Conservation (phyloP, 2,113 vertebrate genomes). For the Dermatemys mawii region DNA sequence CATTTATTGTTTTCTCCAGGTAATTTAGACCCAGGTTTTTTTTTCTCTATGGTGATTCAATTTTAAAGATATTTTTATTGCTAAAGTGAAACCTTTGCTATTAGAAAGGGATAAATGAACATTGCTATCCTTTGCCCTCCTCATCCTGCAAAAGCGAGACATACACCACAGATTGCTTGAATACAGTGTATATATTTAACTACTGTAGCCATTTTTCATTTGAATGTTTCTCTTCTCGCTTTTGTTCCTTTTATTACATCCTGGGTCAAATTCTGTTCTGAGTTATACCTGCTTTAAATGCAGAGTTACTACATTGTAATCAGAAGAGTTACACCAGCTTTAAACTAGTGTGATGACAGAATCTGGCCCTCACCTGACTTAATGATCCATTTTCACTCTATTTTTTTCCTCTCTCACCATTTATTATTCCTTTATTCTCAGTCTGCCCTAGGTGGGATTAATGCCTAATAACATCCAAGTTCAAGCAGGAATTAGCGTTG, state of each 20-base stretch:
- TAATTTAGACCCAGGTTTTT: neutral
- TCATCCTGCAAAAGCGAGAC: neutral
- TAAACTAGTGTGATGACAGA: neutral
- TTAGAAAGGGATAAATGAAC: neutral
- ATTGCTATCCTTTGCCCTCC: neutral
- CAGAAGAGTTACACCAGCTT: neutral
- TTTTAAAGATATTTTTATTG: neutral
- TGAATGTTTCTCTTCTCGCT: neutral
- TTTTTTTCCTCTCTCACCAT: too few species aligned
- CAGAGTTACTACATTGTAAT: neutral
- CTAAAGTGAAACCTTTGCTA: fast-evolving
- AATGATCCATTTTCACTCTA: too few species aligned
- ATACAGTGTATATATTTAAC: neutral
- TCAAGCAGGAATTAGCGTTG: too few species aligned
- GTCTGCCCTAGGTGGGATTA: too few species aligned
- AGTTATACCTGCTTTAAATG: neutral
- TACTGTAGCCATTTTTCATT: neutral
- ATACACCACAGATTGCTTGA: fast-evolving
- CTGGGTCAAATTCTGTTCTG: neutral
- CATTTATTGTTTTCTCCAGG: neutral
- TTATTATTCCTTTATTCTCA: too few species aligned
- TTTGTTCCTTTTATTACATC: neutral
- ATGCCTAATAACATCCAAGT: too few species aligned
- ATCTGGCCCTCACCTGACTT: neutral
- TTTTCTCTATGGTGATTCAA: neutral